Evolutionary conservation across 37 sponge, comb jelly and placozoan species (phyloP).

Genomic region (Agelas oroides): DNA sequence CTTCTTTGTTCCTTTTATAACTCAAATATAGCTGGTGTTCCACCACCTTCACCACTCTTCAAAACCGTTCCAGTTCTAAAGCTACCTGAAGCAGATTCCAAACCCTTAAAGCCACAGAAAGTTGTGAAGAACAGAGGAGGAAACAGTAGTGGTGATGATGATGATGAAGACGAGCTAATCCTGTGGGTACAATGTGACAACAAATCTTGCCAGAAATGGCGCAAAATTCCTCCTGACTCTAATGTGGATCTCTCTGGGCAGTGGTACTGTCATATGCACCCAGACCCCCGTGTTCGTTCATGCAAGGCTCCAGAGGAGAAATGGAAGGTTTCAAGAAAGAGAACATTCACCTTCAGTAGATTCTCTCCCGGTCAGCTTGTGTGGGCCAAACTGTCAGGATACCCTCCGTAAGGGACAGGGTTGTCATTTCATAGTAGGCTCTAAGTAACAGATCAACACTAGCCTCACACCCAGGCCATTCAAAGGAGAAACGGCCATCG

Average conservation of each 20-base stretch:
- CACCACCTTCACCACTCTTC: slow-evolving; percentile 44
- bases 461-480: too few relatives aligned
- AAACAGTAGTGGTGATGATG: slow-evolving; percentile 20
- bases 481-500: too few relatives aligned
- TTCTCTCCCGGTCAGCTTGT: slow-evolving; percentile 67
- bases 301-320: slow-evolving; percentile 76
- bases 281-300: slow-evolving; percentile 32
- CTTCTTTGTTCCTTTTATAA: background rate
- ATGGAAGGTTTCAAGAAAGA: background rate
- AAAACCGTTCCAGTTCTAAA: background rate
- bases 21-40: slow-evolving; percentile 39
- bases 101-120: too few relatives aligned
- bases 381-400: slow-evolving; percentile 74
- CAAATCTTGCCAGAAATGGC: slow-evolving; percentile 52
- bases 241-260: background rate
- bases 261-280: slow-evolving; percentile 47
- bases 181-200: slow-evolving; percentile 69
- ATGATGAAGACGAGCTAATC: background rate
- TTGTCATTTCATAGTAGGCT: background rate
- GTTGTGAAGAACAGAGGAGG: background rate
- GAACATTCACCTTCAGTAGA: slow-evolving; percentile 30
- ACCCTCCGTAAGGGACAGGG: slow-evolving; percentile 53
- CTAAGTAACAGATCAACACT: too few relatives aligned
- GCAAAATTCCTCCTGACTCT: background rate
- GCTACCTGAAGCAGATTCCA: too few relatives aligned